phyloP scores from a whole-genome alignment of 2,888 invertebrate genomes.

The Ochropleura plecta region DNA sequence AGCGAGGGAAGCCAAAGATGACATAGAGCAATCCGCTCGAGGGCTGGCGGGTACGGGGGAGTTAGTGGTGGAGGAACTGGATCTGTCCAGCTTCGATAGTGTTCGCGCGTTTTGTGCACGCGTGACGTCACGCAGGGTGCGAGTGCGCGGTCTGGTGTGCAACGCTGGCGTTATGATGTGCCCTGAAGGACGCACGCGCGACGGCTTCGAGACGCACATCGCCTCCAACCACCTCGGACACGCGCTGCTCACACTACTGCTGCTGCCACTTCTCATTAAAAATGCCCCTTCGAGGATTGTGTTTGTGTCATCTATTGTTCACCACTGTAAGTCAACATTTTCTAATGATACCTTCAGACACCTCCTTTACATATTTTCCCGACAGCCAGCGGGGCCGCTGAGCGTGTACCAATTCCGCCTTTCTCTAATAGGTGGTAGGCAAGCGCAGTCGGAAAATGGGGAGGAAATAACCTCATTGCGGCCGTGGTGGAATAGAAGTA shows the following conservation, averaged over 20 bases:
- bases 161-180: constrained; percentile 90
- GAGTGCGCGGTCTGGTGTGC: constrained; percentile 49
- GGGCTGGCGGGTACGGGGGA: constrained; percentile 68
- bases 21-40: constrained; percentile 76
- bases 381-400: too few relatives aligned
- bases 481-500: too few relatives aligned
- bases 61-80: constrained; percentile 85
- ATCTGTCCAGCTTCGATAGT: constrained; percentile 90
- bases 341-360: too few relatives aligned
- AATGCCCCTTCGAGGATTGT: constrained; percentile 91
- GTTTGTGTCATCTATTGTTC: constrained; percentile 88
- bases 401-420: too few relatives aligned
- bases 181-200: constrained; percentile 90
- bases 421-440: too few relatives aligned
- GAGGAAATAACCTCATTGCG: too few relatives aligned
- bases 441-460: too few relatives aligned
- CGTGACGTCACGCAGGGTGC: constrained; percentile 81
- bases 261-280: constrained; percentile 90
- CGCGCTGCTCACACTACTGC: constrained; percentile 91
- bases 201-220: constrained; percentile 92
- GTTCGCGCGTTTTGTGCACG: constrained; percentile 88
- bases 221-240: constrained; percentile 93
- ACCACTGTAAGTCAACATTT: constrained; percentile 27
- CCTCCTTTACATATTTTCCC: too few relatives aligned
- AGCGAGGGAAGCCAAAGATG: constrained; percentile 88